A percentile compares a stretch with the other conserved stretches of the same genome.
Conservation (phyloP, 2,113 vertebrate species). For the Antigone vipio region DNA sequence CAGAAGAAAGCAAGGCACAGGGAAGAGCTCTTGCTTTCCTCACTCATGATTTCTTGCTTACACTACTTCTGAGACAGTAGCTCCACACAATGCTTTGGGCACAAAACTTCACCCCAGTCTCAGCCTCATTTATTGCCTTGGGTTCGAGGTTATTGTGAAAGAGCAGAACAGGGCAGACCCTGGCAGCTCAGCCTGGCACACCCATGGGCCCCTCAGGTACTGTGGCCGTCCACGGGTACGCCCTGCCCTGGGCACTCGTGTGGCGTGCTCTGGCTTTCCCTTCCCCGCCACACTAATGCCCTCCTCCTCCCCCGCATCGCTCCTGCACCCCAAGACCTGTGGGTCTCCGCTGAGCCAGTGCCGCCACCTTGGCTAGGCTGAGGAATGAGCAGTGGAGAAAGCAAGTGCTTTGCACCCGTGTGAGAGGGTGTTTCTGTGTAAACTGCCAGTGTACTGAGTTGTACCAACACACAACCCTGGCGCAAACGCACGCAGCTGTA, state of each 20-base stretch:
- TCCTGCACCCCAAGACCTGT: not conserved
- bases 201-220: not conserved
- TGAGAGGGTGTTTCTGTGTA: not conserved
- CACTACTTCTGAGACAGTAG: not conserved
- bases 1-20: not conserved
- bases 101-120: not conserved
- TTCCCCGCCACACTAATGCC: not conserved
- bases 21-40: not conserved
- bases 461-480: not conserved
- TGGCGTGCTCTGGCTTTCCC: rapidly evolving
- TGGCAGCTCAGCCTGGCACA: not conserved
- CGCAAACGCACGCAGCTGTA: not conserved
- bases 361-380: not conserved
- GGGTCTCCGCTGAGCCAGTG: not conserved
- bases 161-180: not conserved
- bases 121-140: not conserved
- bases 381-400: not conserved
- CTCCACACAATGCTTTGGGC: not conserved
- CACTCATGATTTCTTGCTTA: not conserved
- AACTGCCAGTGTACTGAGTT: not conserved
- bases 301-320: not conserved
- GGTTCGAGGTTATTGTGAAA: not conserved
- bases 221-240: rapidly evolving
- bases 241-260: rapidly evolving
- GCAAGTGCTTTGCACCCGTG: not conserved